Percentiles rank a stretch among this genome's conserved stretches.
These are phyloP conservation scores for Zaprionus capensis DNA, from an alignment of 1,140 invertebrate species.

Conservation along the genomic window DNA sequence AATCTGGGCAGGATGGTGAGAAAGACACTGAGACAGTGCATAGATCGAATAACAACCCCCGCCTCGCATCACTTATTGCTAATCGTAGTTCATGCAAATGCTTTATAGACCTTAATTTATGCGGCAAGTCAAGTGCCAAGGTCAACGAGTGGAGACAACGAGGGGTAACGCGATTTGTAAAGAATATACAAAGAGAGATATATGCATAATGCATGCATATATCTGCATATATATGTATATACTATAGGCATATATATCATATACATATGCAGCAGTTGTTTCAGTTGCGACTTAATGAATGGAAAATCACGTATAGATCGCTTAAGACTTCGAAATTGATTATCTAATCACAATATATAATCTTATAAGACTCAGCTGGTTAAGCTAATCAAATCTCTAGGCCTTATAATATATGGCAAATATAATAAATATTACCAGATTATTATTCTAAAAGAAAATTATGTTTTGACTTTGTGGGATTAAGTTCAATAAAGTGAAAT, in stretches of 20 bases:
- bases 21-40: background rate
- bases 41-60: slow-evolving; percentile 46
- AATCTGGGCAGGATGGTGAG: slow-evolving; percentile 22
- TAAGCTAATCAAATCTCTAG: background rate
- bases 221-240: background rate
- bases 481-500: no score
- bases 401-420: background rate
- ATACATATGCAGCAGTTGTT: background rate
- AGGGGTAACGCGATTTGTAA: slow-evolving; percentile 9
- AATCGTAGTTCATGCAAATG: slow-evolving; percentile 66
- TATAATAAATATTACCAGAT: background rate
- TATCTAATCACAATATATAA: background rate
- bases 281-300: no score
- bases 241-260: background rate
- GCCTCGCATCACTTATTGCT: background rate
- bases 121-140: slow-evolving; percentile 64
- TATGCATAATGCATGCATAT: background rate
- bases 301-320: no score
- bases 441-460: background rate
- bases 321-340: background rate
- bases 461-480: no score
- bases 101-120: slow-evolving; percentile 62
- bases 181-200: background rate
- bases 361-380: background rate
- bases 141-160: slow-evolving; percentile 31